Evolutionary conservation across 2,113 vertebrate genomes (phyloP), one percentile per base, ranked within the genome.

Genomic region (Hirundichthys speculiger): DNA sequence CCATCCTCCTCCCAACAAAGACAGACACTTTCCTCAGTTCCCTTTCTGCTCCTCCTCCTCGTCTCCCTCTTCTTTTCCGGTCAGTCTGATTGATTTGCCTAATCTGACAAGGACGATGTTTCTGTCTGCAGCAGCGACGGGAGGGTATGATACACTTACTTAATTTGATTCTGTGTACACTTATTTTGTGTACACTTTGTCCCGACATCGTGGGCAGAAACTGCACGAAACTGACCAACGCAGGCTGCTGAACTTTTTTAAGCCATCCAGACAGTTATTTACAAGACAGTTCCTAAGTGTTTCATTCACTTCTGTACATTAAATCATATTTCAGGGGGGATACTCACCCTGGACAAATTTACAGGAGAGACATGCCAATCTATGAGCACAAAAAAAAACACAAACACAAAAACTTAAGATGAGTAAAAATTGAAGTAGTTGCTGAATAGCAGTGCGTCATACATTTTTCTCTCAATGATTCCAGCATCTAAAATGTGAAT

Each of bases 101-200:
- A 86, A 87, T 82, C 87, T 78, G 90, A 88, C 89, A 87, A 79
- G 90, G 88, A 91, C 86, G 68, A 77, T 88, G 91, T 86, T 90
- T 86, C 86, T 76, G 91, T 84, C 82, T 74, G 48, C 58, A 43
- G 43, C 57, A 14, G 41, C 66, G 49, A 70, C 2, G 1, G 15
- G 39, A 20, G 45, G 13, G 39, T 64, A 50, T 41, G 49, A 42
- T 48, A 64, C 34, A 51, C 25, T 8, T 87, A 89, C 77, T 89
- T 30, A 70, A 78, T 89, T 82, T 80, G 71, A 52, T 25, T 34
- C 58, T 8, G 69, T 70, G 65, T 79, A 66, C 57, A 43, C 50
- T 64, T 20, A 47, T 56, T 74, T 85, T 71, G 68, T 34, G 30
- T 34, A 34, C 30, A 9, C 30, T 7, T 27, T 73, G 77, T 53